These are phyloP conservation scores for Stenotaenia linearis DNA, from an alignment of 2,888 invertebrate genomes.

Conservation along the genomic window DNA sequence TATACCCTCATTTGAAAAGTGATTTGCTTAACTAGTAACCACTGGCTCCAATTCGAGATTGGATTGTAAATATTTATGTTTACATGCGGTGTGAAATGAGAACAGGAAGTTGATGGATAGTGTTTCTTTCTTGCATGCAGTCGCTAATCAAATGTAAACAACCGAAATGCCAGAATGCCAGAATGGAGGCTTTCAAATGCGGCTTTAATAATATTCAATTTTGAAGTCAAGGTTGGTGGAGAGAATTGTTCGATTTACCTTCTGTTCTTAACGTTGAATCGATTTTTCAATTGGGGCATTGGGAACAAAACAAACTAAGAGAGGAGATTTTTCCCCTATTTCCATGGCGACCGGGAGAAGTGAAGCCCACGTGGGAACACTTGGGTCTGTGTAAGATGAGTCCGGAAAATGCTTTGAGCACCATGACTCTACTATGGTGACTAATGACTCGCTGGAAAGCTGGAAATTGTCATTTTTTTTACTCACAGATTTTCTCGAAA, in stretches of 20 bases:
- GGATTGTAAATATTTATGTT: not conserved
- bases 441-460: not conserved
- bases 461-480: not conserved
- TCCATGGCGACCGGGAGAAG: not conserved
- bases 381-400: constrained; percentile 19
- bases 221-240: not conserved
- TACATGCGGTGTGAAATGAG: not conserved
- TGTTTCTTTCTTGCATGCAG: no score
- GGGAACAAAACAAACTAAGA: not conserved
- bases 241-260: not conserved
- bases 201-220: not conserved
- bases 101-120: not conserved
- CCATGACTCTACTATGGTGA: not conserved
- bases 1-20: not conserved
- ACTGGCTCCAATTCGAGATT: not conserved
- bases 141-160: not conserved
- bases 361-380: constrained; percentile 19
- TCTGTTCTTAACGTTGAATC: not conserved
- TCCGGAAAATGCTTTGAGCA: not conserved
- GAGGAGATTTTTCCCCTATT: not conserved
- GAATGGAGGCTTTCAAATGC: not conserved
- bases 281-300: constrained; percentile 19
- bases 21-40: not conserved
- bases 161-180: not conserved
- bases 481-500: no score